Evolutionary conservation across 2,888 invertebrate genomes (phyloP), one percentile per base, ranked within the genome.

Genomic region (Desoria tigrina): DNA sequence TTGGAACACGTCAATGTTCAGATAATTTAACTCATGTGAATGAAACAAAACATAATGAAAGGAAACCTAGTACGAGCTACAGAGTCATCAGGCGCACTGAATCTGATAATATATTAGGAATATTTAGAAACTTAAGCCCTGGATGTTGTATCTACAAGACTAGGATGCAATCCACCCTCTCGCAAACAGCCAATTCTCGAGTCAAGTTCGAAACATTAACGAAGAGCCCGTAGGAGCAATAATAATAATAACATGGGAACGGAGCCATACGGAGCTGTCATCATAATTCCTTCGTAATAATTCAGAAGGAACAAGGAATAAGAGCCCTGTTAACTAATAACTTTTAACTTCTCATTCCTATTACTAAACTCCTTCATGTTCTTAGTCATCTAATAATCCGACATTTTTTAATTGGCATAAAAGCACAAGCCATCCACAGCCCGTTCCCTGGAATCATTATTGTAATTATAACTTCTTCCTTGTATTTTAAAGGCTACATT

Each of bases 1-100:
- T 72, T 64, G 64, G 42, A 27, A 64, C 59, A 59, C 59, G 58
- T 63, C 63, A 63, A 61, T 60, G 60, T 39, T 60, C 50, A 37
- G 51, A 60, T 61, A 61, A 61, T 51, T 51, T 51, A 51, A 54
- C 42, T 53, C 42, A 49, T 49, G 54, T 53, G 51, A 51, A 51
- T 37, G 49, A 51, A 50, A 60, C 51, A 61, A 51, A 60, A 21
- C 37, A 26, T 16, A 18, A 55, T 28, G 37, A 55, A 32, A 32
- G 21, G 39, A 42, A 11, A 42, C 32, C 23, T 37, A 28, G 18
- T 55, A 4, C 32, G 11, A 21, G 7, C 18, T 18, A 23, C n/a
- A 37, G 32, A 37, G 55, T 32, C 56, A 56, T 39, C 21, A 28
- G 32, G 21, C n/a, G 16, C 21, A 18, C 45, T n/a, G n/a, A n/a